A percentile compares a stretch with the other conserved stretches of the same genome.
These are phyloP conservation scores for Neoascia interrupta DNA, from an alignment of 2,888 invertebrate species.

Conservation along the genomic window DNA sequence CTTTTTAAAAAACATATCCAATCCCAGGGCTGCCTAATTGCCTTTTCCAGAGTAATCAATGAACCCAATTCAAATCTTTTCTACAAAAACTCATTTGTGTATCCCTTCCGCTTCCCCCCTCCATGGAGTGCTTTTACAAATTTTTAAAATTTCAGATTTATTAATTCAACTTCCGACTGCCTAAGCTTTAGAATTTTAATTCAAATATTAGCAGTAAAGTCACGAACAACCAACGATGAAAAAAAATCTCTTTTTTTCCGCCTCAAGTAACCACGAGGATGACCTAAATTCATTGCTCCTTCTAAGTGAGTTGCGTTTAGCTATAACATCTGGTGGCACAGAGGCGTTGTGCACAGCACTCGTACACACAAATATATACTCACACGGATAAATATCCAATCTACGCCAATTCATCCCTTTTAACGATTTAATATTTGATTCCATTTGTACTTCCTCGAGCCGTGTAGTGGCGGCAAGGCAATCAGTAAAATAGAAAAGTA, in stretches of 20 bases:
- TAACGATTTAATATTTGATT: constrained; percentile 57
- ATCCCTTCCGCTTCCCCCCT: too few species aligned
- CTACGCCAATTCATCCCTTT: constrained; percentile 34
- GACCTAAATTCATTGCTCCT: constrained; percentile 45
- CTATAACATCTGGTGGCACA: constrained; percentile 52
- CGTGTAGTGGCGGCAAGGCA: not conserved
- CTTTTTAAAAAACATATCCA: too few species aligned
- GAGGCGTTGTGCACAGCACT: too few species aligned
- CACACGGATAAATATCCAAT: constrained; percentile 1
- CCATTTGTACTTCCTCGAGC: constrained; percentile 27
- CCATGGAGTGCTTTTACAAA: too few species aligned
- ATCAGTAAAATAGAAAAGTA: not conserved
- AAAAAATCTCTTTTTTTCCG: constrained; percentile 16
- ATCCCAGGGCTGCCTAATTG: too few species aligned
- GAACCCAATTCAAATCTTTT: too few species aligned
- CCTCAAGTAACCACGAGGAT: constrained; percentile 34
- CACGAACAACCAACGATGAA: constrained; percentile 28
- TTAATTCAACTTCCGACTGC: constrained; percentile 42
- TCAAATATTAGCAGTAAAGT: constrained; percentile 40
- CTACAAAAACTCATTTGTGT: too few species aligned
- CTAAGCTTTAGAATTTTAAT: constrained; percentile 39
- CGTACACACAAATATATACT: not conserved
- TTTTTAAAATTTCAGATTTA: constrained; percentile 27
- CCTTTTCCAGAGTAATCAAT: too few species aligned
- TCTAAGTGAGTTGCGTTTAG: not conserved